Conservation (phyloP, 2,113 vertebrate genomes). For the Pseudopodoces humilis region DNA sequence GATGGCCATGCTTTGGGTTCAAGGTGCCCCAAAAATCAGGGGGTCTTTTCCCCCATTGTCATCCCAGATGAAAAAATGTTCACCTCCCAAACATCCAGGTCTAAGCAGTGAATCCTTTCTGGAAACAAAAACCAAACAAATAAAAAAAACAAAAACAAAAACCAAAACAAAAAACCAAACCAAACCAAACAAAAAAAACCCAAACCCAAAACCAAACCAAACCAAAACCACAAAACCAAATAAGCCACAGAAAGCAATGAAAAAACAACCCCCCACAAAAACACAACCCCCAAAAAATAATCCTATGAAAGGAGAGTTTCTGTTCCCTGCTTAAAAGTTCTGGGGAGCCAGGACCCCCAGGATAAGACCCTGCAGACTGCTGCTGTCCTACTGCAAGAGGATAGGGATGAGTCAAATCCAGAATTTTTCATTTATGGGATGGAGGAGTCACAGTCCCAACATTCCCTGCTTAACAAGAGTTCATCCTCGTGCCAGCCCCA, state of each 20-base stretch:
- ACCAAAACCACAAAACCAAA: not conserved
- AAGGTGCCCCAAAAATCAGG: not conserved
- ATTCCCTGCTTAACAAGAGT: not conserved
- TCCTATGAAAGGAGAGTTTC: not conserved
- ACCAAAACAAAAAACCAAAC: not conserved
- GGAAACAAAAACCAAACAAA: not conserved
- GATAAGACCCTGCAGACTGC: not conserved
- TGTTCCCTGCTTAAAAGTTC: not conserved
- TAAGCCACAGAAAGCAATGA: no score
- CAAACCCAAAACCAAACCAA: not conserved
- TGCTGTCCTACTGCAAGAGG: not conserved
- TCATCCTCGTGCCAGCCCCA: not conserved
- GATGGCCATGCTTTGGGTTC: not conserved
- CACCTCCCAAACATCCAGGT: not conserved
- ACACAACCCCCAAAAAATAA: not conserved
- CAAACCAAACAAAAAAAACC: not conserved
- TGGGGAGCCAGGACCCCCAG: accelerated
- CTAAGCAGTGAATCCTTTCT: accelerated
- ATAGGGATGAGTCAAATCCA: not conserved
- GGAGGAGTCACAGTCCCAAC: not conserved
- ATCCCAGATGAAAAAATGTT: not conserved
- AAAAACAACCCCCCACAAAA: not conserved
- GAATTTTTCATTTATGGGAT: not conserved
- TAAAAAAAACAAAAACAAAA: not conserved
- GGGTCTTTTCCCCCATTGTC: not conserved